Evolutionary conservation across 2,113 vertebrate genomes (phyloP).

Genomic region (Clupea harengus): DNA sequence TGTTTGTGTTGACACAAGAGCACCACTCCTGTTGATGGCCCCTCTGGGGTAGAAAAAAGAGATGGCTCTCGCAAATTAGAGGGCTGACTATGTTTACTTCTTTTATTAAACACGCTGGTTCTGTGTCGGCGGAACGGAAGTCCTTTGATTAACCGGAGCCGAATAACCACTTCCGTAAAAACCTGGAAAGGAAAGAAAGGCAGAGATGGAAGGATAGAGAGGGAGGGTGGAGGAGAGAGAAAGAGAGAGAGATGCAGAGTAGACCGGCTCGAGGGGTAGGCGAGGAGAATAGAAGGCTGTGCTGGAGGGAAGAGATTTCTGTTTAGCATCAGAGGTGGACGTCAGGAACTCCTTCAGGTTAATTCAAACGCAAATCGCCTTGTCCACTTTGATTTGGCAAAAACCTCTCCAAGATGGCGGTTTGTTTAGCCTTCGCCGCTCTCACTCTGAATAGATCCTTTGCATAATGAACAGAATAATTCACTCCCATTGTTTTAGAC

Average conservation of each 20-base stretch:
- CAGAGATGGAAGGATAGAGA: conserved; percentile 9
- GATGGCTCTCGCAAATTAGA: conserved; percentile 18
- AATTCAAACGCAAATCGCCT: conserved; percentile 44
- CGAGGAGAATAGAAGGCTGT: not conserved
- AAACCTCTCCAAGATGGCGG: conserved; percentile 32
- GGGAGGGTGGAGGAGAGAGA: not conserved
- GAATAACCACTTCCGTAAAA: conserved; percentile 14
- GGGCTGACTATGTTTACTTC: conserved; percentile 15
- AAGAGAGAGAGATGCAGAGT: not conserved
- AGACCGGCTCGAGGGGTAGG: not conserved
- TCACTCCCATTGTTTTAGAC: conserved; percentile 8
- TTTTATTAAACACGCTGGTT: conserved; percentile 22
- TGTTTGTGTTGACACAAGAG: conserved; percentile 15
- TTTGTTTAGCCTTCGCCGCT: conserved; percentile 58
- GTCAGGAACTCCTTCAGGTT: conserved; percentile 43
- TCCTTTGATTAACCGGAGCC: conserved; percentile 30
- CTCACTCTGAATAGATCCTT: conserved; percentile 33
- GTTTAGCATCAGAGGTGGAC: conserved; percentile 57
- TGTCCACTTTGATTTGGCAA: conserved; percentile 41
- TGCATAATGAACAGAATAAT: conserved; percentile 24
- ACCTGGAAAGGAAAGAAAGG: not conserved
- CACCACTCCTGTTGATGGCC: conserved; percentile 23
- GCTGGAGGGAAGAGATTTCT: conserved; percentile 30
- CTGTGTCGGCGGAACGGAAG: conserved; percentile 33
- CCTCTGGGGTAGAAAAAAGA: conserved; percentile 21